Conservation (phyloP, 2,113 vertebrate species). For the Passer montanus region DNA sequence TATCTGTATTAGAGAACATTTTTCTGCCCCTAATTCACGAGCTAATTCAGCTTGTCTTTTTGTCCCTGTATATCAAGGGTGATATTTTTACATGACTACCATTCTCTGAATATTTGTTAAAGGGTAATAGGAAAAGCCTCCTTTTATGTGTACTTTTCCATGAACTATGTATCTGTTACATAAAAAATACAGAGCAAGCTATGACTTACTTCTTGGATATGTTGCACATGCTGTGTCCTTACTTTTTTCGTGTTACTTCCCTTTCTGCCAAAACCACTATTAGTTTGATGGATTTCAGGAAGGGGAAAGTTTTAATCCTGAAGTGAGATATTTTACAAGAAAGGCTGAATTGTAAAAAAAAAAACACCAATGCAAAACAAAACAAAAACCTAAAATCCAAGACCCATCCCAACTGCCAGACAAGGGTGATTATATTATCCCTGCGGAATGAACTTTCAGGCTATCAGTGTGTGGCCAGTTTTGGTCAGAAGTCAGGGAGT, state of each 20-base stretch:
- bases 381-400: neutral
- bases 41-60: neutral
- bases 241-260: neutral
- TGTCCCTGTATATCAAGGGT: neutral
- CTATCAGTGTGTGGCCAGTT: neutral
- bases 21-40: neutral
- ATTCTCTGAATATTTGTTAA: neutral
- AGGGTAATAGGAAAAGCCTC: neutral
- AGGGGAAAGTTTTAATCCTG: neutral
- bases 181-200: neutral
- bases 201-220: neutral
- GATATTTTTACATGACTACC: neutral
- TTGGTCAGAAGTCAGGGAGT: neutral
- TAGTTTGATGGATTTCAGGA: slow-evolving; percentile 29
- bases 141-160: neutral
- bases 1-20: neutral
- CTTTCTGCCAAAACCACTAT: slow-evolving; percentile 15
- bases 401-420: neutral
- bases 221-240: neutral
- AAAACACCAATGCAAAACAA: neutral
- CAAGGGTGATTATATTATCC: neutral
- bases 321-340: neutral
- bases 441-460: neutral
- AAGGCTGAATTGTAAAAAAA: neutral
- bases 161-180: neutral